Base-by-base conservation (phyloP, 2,113 vertebrate species). In the Galemys pyrenaicus region DNA sequence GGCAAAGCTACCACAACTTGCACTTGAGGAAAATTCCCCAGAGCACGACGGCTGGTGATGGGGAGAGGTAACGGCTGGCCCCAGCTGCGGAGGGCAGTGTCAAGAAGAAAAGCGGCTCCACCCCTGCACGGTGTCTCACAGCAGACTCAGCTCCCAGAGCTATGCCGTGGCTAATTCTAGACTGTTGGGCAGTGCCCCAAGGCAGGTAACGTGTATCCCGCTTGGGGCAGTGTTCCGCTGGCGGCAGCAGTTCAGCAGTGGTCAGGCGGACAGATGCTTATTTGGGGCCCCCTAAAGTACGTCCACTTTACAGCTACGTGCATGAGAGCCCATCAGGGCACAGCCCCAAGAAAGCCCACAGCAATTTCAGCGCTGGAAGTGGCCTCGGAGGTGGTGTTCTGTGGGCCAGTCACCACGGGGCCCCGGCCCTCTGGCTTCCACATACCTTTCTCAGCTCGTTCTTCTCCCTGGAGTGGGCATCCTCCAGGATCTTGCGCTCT, bases 381-480 rank as follows among this genome's bases (percentile, higher is more conserved):
- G 0, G 1, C 24, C n/a, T 86, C 1, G 1, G 28, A 51, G 54
- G 56, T 22, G 28, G 37, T 0, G 15, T 24, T 17, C 37, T 0
- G 1, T 19, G 1, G 22, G 44, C 67, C 26, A 6, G 28, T 6
- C 26, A 3, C 7, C 1, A 0, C 56, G 58, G 20, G 22, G 3
- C 7, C 2, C 2, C 6, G 1, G 60, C 54, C 44, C 30, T 28
- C 60, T 9, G 9, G 24, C 60, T 30, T 30, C 30, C 11, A 35
- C 92, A 6, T 96, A 99, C 99, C 99, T 99, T 98, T 64, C 95
- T 97, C 78, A 99, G 98, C 0, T 97, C 94, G 0, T 96, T 87
- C 37, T 99, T 99, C 98, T 99, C 99, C 2, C 79, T 98, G 68
- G 82, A 0, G 13, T 99, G 98, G 74, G 98, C 96, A 84, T 99